These are phyloP conservation scores for Sipha maydis DNA, from an alignment of 2,888 invertebrate genomes.

Conservation along the genomic window DNA sequence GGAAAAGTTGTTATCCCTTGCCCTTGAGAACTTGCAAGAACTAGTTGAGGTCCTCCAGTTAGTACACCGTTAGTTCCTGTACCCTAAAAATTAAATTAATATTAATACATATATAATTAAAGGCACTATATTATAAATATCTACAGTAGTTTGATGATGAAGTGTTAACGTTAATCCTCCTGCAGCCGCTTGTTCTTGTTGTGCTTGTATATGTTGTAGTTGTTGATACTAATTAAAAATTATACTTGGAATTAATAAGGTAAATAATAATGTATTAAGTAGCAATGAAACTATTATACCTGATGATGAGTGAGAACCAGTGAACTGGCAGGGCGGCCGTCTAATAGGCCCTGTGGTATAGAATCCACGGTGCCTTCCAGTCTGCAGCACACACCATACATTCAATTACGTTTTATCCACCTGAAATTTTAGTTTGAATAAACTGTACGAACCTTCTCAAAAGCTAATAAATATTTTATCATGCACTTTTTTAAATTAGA, in stretches of 20 bases:
- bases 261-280: conserved; percentile 70
- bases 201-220: conserved; percentile 68
- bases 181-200: conserved; percentile 69
- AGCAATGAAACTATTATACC: conserved; percentile 63
- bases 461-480: background rate
- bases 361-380: conserved; percentile 67
- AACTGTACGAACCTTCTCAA: background rate
- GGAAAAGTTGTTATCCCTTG: conserved; percentile 62
- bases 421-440: conserved; percentile 37
- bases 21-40: conserved; percentile 64
- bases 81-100: conserved; percentile 60
- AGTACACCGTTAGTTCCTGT: conserved; percentile 61
- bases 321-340: conserved; percentile 67
- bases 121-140: conserved; percentile 5
- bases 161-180: conserved; percentile 68
- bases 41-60: conserved; percentile 65
- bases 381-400: conserved; percentile 62
- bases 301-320: conserved; percentile 66
- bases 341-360: conserved; percentile 67
- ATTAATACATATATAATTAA: conserved; percentile 32
- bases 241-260: conserved; percentile 71
- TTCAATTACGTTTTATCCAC: conserved; percentile 61
- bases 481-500: background rate
- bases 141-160: conserved; percentile 65
- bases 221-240: conserved; percentile 66